Conservation (phyloP, 2,113 vertebrate species). For the Callipepla squamata region DNA sequence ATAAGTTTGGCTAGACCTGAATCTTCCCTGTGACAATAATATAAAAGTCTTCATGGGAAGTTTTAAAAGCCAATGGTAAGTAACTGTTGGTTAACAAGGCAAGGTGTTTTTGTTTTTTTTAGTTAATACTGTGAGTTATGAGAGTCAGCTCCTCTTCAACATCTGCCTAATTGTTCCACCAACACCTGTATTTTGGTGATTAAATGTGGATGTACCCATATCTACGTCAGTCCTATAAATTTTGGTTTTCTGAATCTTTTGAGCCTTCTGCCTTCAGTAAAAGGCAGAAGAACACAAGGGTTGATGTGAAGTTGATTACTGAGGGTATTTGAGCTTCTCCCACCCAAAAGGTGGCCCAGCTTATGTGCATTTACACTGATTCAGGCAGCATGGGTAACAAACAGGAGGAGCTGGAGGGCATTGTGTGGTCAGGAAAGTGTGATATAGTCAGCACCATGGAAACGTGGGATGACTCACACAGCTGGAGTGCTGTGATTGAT, state of each 20-base stretch:
- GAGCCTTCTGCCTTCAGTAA: background rate
- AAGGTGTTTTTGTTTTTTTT: background rate
- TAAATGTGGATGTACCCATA: background rate
- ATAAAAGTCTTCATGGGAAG: background rate
- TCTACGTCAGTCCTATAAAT: accelerated
- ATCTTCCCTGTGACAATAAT: background rate
- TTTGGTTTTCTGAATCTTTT: background rate
- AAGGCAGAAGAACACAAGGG: background rate
- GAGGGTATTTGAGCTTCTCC: too few relatives aligned
- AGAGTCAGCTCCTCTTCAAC: background rate
- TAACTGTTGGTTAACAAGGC: background rate
- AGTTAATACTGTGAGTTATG: background rate
- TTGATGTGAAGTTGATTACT: too few relatives aligned
- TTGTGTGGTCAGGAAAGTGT: too few relatives aligned
- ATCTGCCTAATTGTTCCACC: background rate
- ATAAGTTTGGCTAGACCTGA: background rate
- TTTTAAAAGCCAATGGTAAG: background rate
- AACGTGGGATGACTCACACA: too few relatives aligned
- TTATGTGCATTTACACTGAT: too few relatives aligned
- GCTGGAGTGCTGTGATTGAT: too few relatives aligned
- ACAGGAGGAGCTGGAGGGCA: too few relatives aligned
- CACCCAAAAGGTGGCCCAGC: too few relatives aligned
- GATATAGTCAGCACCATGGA: too few relatives aligned
- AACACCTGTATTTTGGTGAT: background rate
- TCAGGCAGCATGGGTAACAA: too few relatives aligned